Conservation (phyloP, 2,113 vertebrate genomes). For the Chloropsis cyanopogon region DNA sequence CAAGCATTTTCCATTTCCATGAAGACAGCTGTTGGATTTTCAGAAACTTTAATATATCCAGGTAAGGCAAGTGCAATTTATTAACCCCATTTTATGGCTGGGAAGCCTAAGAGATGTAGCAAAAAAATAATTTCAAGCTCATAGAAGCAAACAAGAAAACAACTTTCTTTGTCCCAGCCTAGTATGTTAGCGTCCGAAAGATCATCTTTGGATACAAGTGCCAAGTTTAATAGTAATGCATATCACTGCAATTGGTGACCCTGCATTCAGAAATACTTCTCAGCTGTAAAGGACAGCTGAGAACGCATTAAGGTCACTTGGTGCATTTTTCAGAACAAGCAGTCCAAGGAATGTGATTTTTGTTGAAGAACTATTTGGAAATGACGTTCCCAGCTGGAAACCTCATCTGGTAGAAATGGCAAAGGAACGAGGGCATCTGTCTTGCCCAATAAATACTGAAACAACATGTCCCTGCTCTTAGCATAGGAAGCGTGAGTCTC, state of each 20-base stretch:
- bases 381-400: slow-evolving; percentile 40
- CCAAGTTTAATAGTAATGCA: background rate
- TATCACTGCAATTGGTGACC: background rate
- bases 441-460: slow-evolving; percentile 31
- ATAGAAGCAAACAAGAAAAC: background rate
- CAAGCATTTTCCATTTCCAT: background rate
- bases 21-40: background rate
- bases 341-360: slow-evolving; percentile 14
- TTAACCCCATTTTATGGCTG: background rate
- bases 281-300: background rate
- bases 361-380: slow-evolving; percentile 26
- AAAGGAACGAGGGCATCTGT: slow-evolving; percentile 3
- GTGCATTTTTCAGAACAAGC: slow-evolving; percentile 15
- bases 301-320: background rate
- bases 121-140: background rate
- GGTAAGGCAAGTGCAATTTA: background rate
- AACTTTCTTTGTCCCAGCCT: background rate
- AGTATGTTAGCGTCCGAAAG: background rate
- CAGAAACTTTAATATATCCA: background rate
- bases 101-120: background rate
- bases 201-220: background rate
- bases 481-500: background rate
- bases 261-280: background rate
- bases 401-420: slow-evolving; percentile 16
- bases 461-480: background rate